Base-by-base conservation (phyloP, 2,888 invertebrate species). In the Protophormia terraenovae region DNA sequence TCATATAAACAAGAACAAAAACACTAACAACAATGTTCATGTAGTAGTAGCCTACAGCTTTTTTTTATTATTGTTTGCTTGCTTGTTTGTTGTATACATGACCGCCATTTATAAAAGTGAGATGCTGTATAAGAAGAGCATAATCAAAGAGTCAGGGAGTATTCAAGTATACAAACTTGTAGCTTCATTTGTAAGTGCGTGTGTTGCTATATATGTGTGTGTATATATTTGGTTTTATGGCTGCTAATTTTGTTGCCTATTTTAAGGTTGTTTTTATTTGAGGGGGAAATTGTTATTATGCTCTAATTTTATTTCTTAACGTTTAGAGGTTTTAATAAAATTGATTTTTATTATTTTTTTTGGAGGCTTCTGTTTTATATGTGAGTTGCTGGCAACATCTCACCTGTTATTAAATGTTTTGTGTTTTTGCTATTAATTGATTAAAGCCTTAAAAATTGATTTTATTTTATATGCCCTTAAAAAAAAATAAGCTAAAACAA, bases 181-280 rank as follows among this genome's bases (percentile, higher is more conserved):
- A n/a, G n/a, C n/a, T n/a, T n/a, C n/a, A n/a, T n/a, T n/a, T n/a
- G n/a, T n/a, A n/a, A n/a, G n/a, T n/a, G n/a, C n/a, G n/a, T 22
- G 12, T 12, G 10, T 7, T 12, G 10, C 3, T 38, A 8, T 32
- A 38, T 24, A 55, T 41, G 41, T 55, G 6, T 14, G 5, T 72
- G 12, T 45, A 32, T 60, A 1, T 60, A n/a, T 38, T 62, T n/a
- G n/a, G n/a, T n/a, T 53, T 75, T 47, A 66, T 72, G 45, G 55
- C 24, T 60, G 60, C 35, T 55, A 50, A 67, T 67, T 29, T 24
- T 73, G 38, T 73, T 58, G 73, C 67, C 80, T 67, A 73, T 73
- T 67, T 81, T 81, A 41, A 50, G 41, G 66, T 3, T 12, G n/a
- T 45, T 41, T 24, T 32, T 19, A n/a, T n/a, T n/a, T n/a, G n/a